phyloP scores from a whole-genome alignment of 2,888 invertebrate species.

The Psylliodes chrysocephalus region DNA sequence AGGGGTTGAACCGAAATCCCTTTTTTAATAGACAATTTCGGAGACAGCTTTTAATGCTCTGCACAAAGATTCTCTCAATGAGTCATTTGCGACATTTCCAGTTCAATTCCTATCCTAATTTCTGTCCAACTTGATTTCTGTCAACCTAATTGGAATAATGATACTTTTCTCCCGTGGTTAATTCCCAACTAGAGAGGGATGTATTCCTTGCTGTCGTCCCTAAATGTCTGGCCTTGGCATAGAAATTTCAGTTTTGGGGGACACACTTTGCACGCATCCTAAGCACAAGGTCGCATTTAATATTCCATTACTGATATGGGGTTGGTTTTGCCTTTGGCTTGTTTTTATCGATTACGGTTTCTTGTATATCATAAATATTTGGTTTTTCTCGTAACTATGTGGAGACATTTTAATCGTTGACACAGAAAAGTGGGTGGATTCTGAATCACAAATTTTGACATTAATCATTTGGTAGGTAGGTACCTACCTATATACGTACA shows the following conservation, averaged over 20 bases:
- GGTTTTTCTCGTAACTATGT: too few species aligned
- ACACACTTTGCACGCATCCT: conserved; percentile 35
- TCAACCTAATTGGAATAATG: conserved; percentile 35
- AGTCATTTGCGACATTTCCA: conserved; percentile 25
- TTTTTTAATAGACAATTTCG: conserved; percentile 19
- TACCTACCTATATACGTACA: too few species aligned
- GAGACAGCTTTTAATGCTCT: conserved; percentile 17
- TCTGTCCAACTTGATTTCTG: conserved; percentile 32
- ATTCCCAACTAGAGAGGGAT: conserved; percentile 21
- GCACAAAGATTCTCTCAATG: conserved; percentile 11
- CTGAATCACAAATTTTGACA: too few species aligned
- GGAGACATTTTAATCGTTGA: background rate
- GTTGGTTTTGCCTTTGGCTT: conserved; percentile 25
- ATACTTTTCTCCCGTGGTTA: conserved; percentile 34
- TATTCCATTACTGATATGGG: conserved; percentile 36
- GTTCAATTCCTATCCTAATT: conserved; percentile 29
- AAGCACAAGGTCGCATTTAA: conserved; percentile 35
- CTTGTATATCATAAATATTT: conserved; percentile 17
- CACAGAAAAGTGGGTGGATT: too few species aligned
- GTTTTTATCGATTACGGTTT: conserved; percentile 31
- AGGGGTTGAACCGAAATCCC: conserved; percentile 13
- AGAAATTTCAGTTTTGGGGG: conserved; percentile 35
- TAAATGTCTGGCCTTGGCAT: conserved; percentile 38
- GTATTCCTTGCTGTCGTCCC: conserved; percentile 29
- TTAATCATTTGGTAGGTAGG: too few species aligned